Evolutionary conservation across 2,888 invertebrate species (phyloP), one percentile per base, ranked within the genome.

Genomic region (Drosophila melanocephala): DNA sequence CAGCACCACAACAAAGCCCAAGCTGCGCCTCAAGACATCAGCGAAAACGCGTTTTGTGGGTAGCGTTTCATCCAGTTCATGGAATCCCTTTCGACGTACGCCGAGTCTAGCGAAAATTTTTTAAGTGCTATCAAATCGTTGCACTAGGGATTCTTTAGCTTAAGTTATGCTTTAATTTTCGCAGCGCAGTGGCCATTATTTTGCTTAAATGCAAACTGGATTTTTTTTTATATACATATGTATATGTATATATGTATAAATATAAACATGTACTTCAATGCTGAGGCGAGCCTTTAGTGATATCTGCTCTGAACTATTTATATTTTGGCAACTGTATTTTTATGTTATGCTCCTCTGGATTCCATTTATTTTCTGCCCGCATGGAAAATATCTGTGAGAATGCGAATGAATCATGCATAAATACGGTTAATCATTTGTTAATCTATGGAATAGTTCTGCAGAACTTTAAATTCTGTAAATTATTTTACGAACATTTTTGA

Each of bases 81-180:
- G 93, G 93, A 93, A 93, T 91, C 93, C 93, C 33, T 94, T 93
- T 76, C 91, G 93, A 37, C 93, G 93, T 50, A 93, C 93, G 39
- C 92, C 94, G 39, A 93, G 94, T 79, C 79, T 93, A 74, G 93
- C 94, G 42, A 93, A 93, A 81, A 93, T 93, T 72, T 93, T 93
- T 74, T 93, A 84, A 83, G 58, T n/a, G 44, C 52, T 39, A 47
- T 35, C 28, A 1, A 33, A 19, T 26, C 1, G 28, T 47, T 28
- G 50, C 28, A 22, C 44, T 19, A 1, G 44, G 57, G 53, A 72
- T 60, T 64, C 22, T 16, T 59, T 72, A 79, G 62, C 55, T 65
- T 81, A 79, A 73, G 78, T 65, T 78, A 60, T 77, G 67, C 77
- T 79, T 79, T 72, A 69, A 69, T 59, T 58, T 56, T 33, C 55